phyloP scores from a whole-genome alignment of 2,797 vertebrate genomes.

The Cynodonichthys magdalenae region DNA sequence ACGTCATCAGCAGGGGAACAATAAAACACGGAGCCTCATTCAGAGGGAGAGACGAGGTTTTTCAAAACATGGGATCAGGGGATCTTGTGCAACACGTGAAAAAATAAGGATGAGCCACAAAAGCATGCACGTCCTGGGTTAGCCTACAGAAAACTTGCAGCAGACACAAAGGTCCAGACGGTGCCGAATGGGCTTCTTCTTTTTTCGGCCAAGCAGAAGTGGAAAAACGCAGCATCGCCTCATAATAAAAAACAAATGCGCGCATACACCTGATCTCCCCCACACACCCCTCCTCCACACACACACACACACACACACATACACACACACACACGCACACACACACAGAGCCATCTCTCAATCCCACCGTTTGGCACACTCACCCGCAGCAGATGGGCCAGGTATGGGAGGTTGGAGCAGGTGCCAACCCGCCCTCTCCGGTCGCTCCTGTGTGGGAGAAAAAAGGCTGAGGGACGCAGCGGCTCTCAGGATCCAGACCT shows the following conservation, averaged over 20 bases:
- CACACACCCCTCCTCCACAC: conserved; percentile 10
- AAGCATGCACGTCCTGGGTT: conserved; percentile 28
- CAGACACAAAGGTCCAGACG: conserved; percentile 74
- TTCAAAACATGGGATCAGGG: conserved; percentile 36
- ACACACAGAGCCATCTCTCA: conserved; percentile 40
- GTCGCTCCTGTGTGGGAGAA: conserved; percentile 37
- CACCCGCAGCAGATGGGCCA: conserved; percentile 76
- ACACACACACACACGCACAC: conserved; percentile 12
- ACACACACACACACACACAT: conserved; percentile 24
- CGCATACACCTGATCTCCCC: conserved; percentile 59
- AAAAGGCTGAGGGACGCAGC: conserved; percentile 44
- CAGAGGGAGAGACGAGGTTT: conserved; percentile 5
- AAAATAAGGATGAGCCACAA: conserved; percentile 28
- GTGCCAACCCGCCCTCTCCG: conserved; percentile 65
- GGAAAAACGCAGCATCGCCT: conserved; percentile 60
- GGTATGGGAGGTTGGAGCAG: conserved; percentile 69
- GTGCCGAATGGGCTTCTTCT: conserved; percentile 22
- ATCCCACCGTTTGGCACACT: conserved; percentile 68
- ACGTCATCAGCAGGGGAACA: conserved; percentile 1
- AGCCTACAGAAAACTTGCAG: conserved; percentile 47
- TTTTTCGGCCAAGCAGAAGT: background rate
- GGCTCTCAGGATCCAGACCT: conserved; percentile 51
- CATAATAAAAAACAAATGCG: conserved; percentile 49
- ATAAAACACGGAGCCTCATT: conserved; percentile 8
- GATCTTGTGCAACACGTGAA: conserved; percentile 67